Evolutionary conservation across 2,797 vertebrate species (phyloP).

Genomic region (Moxostoma hubbsi): DNA sequence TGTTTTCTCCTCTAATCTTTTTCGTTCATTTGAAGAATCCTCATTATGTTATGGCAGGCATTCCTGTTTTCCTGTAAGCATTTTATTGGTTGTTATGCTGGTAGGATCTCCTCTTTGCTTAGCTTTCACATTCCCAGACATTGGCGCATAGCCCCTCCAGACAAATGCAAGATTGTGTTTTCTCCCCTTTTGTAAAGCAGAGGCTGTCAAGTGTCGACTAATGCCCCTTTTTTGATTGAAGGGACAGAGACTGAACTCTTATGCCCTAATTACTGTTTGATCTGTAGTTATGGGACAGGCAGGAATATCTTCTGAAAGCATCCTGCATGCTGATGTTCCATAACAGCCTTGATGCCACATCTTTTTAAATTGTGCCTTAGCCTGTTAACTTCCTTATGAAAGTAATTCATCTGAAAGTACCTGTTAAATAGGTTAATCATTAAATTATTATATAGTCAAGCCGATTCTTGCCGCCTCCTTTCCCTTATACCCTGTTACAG

Average conservation of each 20-base stretch:
- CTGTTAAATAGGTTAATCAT: no score
- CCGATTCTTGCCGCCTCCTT: no score
- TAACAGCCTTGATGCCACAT: background rate
- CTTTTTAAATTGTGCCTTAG: background rate
- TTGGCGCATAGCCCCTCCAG: conserved; percentile 71
- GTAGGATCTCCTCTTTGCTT: conserved; percentile 62
- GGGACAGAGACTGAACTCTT: conserved; percentile 10
- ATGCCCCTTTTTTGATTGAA: conserved; percentile 44
- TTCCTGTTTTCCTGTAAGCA: conserved; percentile 67
- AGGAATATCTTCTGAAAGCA: conserved; percentile 27
- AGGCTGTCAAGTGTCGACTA: conserved; percentile 21
- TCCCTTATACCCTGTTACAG: no score
- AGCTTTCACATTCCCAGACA: conserved; percentile 77
- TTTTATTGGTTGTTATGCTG: conserved; percentile 66
- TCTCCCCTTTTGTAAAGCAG: conserved; percentile 2
- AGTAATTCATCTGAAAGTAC: background rate
- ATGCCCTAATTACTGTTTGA: conserved; percentile 16
- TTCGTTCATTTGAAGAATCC: conserved; percentile 61
- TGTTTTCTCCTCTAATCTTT: no score
- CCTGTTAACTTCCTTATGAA: background rate
- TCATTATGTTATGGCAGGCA: conserved; percentile 28
- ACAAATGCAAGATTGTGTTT: conserved; percentile 9
- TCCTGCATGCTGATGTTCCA: background rate
- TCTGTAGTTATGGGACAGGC: conserved; percentile 3
- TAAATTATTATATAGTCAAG: no score